Evolutionary conservation across 2,797 vertebrate species (phyloP), one percentile per base, ranked within the genome.

Genomic region (Xyrichtys novacula): DNA sequence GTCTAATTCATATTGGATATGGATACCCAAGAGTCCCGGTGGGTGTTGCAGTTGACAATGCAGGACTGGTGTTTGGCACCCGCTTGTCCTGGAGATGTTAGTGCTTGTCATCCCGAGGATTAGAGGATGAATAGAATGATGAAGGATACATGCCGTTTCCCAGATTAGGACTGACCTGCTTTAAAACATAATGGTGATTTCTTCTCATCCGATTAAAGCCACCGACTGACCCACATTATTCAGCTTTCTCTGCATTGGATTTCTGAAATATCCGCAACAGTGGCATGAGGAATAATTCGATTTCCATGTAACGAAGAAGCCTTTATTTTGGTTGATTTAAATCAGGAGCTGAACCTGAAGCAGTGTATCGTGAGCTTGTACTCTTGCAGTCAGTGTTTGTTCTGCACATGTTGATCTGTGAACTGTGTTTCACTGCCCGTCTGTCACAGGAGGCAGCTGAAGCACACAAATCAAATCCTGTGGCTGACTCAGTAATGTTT

Each of bases 131-230:
- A 77, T 60, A 74, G 49, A 87, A 83, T 54, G 78, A 86, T 62
- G 70, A 88, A 78, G 69, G 76, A 89, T 88, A 76, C 86, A 80
- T 80, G 85, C 58, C 22, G 63, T 75, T 88, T 88, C 78, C 65
- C 85, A 90, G 91, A 92, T 89, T 91, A 92, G 80, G 73, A 86
- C 60, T 91, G 90, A 91, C 88, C 91, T 80, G 83, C 81, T 92
- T 92, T 88, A 56, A 87, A 87, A 84, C 80, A 88, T 88, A 91
- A 90, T 89, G 83, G 85, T 80, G 83, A 89, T 90, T 88, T 87
- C 39, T 61, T 65, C 60, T 89, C 64, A 91, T 91, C 87, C 69
- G 86, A 85, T 87, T 90, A 91, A 78, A 90, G 62, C 69, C 38
- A 47, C 73, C 52, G 15, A 58, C 78, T 91, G 88, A 92, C 90